Conservation (phyloP, 1,140 invertebrate genomes). For the Oncopodura yosiiana region DNA sequence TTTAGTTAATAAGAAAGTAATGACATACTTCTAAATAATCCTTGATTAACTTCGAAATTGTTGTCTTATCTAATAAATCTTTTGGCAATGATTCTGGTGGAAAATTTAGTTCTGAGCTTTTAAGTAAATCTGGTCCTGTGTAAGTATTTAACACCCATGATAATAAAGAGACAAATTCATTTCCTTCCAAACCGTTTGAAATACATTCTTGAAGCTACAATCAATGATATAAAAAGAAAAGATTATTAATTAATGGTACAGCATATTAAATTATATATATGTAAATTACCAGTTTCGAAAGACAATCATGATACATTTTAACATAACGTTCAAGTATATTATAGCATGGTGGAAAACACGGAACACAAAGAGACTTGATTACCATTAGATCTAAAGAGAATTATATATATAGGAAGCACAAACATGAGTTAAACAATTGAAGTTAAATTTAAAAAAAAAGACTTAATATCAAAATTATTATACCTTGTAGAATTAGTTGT, state of each 20-base stretch:
- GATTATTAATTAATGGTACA: neutral
- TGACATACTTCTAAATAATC: constrained; percentile 58
- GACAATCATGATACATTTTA: constrained; percentile 82
- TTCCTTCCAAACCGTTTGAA: constrained; percentile 76
- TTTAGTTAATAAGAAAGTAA: neutral
- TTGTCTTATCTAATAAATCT: constrained; percentile 63
- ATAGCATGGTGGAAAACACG: constrained; percentile 92
- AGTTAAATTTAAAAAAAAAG: too few relatives aligned
- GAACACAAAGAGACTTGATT: constrained; percentile 81
- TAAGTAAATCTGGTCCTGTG: constrained; percentile 70
- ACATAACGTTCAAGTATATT: constrained; percentile 85
- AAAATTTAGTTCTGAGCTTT: constrained; percentile 75
- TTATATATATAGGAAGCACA: too few relatives aligned
- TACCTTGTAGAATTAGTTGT: constrained; percentile 57
- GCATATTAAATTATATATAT: constrained; percentile 2
- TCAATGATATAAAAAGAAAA: constrained; percentile 8
- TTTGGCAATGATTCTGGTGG: constrained; percentile 53
- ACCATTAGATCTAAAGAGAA: constrained; percentile 87
- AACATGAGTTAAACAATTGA: too few relatives aligned
- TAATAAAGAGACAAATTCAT: constrained; percentile 89
- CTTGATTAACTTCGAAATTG: constrained; percentile 66
- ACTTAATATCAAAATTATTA: too few relatives aligned
- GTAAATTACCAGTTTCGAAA: constrained; percentile 68
- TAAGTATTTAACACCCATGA: constrained; percentile 87
- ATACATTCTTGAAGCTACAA: constrained; percentile 75